Evolutionary conservation across 2,113 vertebrate species (phyloP).

Genomic region (Manacus vitellinus): DNA sequence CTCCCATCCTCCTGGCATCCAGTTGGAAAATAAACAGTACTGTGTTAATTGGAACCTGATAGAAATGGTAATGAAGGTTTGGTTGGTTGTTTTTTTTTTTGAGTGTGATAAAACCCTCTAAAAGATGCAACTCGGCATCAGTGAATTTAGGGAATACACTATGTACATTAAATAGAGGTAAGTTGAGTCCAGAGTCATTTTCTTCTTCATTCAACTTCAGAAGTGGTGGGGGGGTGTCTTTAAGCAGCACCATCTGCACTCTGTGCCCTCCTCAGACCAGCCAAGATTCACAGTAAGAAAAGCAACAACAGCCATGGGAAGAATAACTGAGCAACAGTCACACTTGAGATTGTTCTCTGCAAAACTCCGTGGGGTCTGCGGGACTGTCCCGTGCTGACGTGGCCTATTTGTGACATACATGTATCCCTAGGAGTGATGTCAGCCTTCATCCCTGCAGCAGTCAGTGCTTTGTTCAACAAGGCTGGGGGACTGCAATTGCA

Average conservation of each 20-base stretch:
- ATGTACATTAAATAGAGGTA: slow-evolving; percentile 32
- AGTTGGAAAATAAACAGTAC: not conserved
- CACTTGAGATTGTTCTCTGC: not conserved
- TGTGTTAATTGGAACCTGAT: not conserved
- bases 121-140: not conserved
- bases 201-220: not conserved
- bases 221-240: not conserved
- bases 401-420: not conserved
- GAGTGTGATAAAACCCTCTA: not conserved
- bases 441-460: slow-evolving; percentile 19
- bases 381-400: not conserved
- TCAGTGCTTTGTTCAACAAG: slow-evolving; percentile 66
- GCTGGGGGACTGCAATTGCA: slow-evolving; percentile 22
- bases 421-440: not conserved
- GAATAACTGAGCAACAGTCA: not conserved
- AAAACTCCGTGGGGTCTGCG: not conserved
- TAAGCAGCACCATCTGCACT: not conserved
- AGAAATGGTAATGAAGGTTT: not conserved
- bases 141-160: not conserved
- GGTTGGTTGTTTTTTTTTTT: not conserved
- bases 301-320: not conserved
- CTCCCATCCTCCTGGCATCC: not conserved
- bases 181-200: not conserved
- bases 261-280: not conserved
- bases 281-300: slow-evolving; percentile 23